phyloP scores from a whole-genome alignment of 2,888 invertebrate species.

The Sarcophaga caerulescens region DNA sequence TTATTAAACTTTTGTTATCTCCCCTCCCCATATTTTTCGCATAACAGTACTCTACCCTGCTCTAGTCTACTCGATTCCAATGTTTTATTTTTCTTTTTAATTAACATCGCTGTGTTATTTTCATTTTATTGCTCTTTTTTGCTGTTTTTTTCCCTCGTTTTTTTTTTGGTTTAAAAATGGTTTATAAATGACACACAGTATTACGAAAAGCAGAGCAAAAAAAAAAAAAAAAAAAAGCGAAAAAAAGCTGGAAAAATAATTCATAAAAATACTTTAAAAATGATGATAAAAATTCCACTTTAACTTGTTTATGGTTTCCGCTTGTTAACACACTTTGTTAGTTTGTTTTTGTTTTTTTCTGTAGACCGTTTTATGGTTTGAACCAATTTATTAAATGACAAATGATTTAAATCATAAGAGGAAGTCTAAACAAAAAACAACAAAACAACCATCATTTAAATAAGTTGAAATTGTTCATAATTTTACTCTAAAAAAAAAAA shows the following conservation, averaged over 20 bases:
- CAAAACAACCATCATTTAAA: neutral
- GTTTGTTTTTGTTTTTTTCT: neutral
- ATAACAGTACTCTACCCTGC: slow-evolving; percentile 10
- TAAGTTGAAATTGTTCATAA: slow-evolving; percentile 13
- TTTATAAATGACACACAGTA: neutral
- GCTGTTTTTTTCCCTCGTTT: neutral
- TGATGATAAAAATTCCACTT: slow-evolving; percentile 57
- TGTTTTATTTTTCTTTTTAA: slow-evolving; percentile 54
- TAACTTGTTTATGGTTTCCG: slow-evolving; percentile 66
- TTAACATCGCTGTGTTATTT: slow-evolving; percentile 11
- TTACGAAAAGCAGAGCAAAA: slow-evolving; percentile 14
- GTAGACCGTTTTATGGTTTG: neutral
- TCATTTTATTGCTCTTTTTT: neutral
- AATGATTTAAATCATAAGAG: slow-evolving; percentile 51
- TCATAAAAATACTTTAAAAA: slow-evolving; percentile 29
- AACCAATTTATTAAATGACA: slow-evolving; percentile 61
- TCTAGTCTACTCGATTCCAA: slow-evolving; percentile 11
- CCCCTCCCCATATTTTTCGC: slow-evolving; percentile 6
- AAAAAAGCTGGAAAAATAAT: neutral
- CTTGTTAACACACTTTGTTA: slow-evolving; percentile 63
- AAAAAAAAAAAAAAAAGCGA: neutral
- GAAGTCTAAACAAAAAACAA: neutral
- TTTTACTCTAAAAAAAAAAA: neutral
- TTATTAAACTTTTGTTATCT: slow-evolving; percentile 17
- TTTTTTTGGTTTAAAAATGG: neutral